Conservation (phyloP, 1,140 invertebrate species). For the Coelopa frigida region DNA sequence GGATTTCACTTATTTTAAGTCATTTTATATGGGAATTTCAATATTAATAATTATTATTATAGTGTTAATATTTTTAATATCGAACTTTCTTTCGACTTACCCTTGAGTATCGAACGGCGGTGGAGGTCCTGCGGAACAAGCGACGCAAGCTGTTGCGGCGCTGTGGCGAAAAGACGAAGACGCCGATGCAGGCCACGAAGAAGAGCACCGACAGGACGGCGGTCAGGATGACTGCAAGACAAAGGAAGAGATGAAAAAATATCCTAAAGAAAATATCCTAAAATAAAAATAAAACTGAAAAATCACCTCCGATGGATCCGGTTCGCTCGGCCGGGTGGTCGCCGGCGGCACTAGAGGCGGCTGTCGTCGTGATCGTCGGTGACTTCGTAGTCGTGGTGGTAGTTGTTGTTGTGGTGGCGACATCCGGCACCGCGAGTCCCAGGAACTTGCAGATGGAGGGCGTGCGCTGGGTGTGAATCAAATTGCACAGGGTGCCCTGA, state of each 20-base stretch:
- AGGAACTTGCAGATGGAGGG: slow-evolving; percentile 39
- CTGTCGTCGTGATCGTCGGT: slow-evolving; percentile 15
- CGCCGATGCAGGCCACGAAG: slow-evolving; percentile 31
- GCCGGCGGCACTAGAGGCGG: slow-evolving; percentile 10
- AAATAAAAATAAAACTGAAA: slow-evolving; percentile 1
- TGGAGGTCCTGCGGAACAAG: slow-evolving; percentile 30
- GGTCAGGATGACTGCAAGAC: slow-evolving; percentile 28
- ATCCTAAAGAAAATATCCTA: not conserved
- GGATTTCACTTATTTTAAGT: too few species aligned
- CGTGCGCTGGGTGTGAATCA: slow-evolving; percentile 34
- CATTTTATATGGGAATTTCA: too few species aligned
- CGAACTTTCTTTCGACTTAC: too few species aligned
- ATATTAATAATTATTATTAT: too few species aligned
- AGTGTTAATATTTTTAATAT: too few species aligned
- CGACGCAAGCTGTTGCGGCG: slow-evolving; percentile 32
- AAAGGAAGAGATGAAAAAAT: not conserved
- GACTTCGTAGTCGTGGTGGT: slow-evolving; percentile 14
- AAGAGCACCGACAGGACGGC: slow-evolving; percentile 34
- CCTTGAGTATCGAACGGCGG: slow-evolving; percentile 34
- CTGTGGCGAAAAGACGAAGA: slow-evolving; percentile 36
- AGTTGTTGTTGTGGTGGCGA: slow-evolving; percentile 5
- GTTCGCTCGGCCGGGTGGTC: slow-evolving; percentile 28
- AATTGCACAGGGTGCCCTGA: slow-evolving; percentile 33
- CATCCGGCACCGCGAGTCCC: slow-evolving; percentile 18
- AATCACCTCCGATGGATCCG: slow-evolving; percentile 40